Evolutionary conservation across 1,140 invertebrate species (phyloP).

Genomic region (Sitodiplosis mosellana): DNA sequence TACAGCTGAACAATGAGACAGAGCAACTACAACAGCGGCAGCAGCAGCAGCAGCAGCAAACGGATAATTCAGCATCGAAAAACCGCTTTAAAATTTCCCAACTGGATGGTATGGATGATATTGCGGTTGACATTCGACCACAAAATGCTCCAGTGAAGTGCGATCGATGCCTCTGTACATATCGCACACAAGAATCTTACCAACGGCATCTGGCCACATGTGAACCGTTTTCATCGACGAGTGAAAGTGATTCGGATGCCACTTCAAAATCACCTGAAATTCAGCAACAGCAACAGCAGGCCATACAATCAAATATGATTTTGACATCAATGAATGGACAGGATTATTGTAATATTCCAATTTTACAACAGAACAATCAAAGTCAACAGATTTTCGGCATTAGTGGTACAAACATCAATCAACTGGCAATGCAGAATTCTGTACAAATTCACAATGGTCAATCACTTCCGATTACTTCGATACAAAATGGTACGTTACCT

Average conservation of each 20-base stretch:
- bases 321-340: slow-evolving; percentile 4
- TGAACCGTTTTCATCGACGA: slow-evolving; percentile 48
- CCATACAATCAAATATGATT: background rate
- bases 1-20: slow-evolving; percentile 42
- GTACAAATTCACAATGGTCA: background rate
- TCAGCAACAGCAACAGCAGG: background rate
- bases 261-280: slow-evolving; percentile 8
- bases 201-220: slow-evolving; percentile 64
- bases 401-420: background rate
- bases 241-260: slow-evolving; percentile 50
- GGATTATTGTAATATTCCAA: background rate
- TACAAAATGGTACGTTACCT: background rate
- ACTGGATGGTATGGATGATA: slow-evolving; percentile 55
- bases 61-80: too few relatives aligned
- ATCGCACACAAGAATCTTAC: slow-evolving; percentile 71
- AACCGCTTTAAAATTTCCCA: slow-evolving; percentile 36
- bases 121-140: slow-evolving; percentile 27
- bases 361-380: background rate
- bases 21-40: slow-evolving; percentile 16
- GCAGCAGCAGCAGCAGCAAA: too few relatives aligned
- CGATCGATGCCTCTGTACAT: slow-evolving; percentile 69
- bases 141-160: slow-evolving; percentile 64
- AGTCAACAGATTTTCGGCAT: background rate
- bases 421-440: background rate
- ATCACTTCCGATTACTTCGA: background rate